These are phyloP conservation scores for Leptopilina myrica DNA, from an alignment of 2,888 invertebrate genomes.

Conservation along the genomic window DNA sequence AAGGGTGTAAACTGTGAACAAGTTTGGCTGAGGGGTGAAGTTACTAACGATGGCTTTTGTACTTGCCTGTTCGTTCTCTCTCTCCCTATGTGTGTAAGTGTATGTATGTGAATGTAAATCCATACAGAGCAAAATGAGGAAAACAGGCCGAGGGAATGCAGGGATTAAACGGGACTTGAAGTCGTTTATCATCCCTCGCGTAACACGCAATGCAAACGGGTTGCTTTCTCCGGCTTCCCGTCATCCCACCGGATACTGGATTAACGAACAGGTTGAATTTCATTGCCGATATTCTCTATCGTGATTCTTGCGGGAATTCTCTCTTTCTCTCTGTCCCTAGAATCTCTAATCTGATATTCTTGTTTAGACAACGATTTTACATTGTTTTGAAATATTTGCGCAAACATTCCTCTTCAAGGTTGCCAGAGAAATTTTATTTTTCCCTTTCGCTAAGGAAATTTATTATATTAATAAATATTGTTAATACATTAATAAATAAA, in stretches of 20 bases:
- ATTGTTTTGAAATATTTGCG: no score
- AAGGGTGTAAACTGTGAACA: conserved; percentile 45
- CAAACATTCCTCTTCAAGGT: no score
- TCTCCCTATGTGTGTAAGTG: conserved; percentile 29
- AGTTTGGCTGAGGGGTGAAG: conserved; percentile 59
- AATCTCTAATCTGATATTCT: not conserved
- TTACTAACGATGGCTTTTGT: conserved; percentile 71
- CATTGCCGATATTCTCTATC: conserved; percentile 18
- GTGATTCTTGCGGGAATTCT: conserved; percentile 13
- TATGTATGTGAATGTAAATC: conserved; percentile 39
- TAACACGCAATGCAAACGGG: conserved; percentile 28
- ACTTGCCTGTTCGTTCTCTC: conserved; percentile 27
- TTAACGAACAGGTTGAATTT: conserved; percentile 38
- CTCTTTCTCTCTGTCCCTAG: not conserved
- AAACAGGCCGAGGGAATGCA: conserved; percentile 41
- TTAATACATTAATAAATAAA: no score
- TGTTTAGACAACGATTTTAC: not conserved
- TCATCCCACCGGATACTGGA: conserved; percentile 25
- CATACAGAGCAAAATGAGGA: conserved; percentile 39
- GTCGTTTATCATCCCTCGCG: conserved; percentile 36
- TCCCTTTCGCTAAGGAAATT: no score
- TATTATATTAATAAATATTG: no score
- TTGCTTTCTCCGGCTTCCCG: conserved; percentile 26
- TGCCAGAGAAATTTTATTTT: no score
- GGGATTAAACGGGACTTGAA: conserved; percentile 36